Evolutionary conservation across 2,113 vertebrate species (phyloP).

Genomic region (Pontoporia blainvillei): DNA sequence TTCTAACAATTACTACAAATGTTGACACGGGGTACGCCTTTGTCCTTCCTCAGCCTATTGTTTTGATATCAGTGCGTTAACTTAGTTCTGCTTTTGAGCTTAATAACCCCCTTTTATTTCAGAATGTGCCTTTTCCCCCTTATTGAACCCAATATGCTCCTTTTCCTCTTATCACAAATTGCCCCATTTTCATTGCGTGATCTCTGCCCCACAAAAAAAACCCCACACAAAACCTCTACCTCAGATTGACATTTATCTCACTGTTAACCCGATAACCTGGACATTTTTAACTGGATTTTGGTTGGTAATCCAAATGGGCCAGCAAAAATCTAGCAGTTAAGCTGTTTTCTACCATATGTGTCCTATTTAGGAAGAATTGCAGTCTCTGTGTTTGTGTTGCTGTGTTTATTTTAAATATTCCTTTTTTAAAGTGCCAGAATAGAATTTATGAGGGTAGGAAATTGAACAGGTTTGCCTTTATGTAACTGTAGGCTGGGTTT

Average conservation of each 20-base stretch:
- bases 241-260: background rate
- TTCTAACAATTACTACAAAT: background rate
- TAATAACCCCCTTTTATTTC: background rate
- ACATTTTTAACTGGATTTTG: background rate
- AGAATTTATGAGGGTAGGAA: conserved; percentile 21
- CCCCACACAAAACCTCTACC: background rate
- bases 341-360: background rate
- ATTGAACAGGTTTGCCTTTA: conserved; percentile 53
- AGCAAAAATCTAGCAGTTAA: background rate
- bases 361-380: conserved; percentile 8
- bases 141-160: background rate
- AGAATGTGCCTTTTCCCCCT: background rate
- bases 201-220: background rate
- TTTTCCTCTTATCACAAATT: background rate
- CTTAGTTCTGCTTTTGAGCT: background rate
- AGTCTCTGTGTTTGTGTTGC: background rate
- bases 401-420: conserved; percentile 25
- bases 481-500: conserved; percentile 42
- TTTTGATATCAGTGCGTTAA: background rate
- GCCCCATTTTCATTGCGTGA: background rate
- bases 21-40: background rate
- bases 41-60: background rate
- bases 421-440: conserved; percentile 21
- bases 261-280: background rate
- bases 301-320: background rate